Percentiles rank a stretch among this genome's conserved stretches.
Evolutionary conservation across 2,888 invertebrate species (phyloP).

Genomic region (Parasteatoda lunata): DNA sequence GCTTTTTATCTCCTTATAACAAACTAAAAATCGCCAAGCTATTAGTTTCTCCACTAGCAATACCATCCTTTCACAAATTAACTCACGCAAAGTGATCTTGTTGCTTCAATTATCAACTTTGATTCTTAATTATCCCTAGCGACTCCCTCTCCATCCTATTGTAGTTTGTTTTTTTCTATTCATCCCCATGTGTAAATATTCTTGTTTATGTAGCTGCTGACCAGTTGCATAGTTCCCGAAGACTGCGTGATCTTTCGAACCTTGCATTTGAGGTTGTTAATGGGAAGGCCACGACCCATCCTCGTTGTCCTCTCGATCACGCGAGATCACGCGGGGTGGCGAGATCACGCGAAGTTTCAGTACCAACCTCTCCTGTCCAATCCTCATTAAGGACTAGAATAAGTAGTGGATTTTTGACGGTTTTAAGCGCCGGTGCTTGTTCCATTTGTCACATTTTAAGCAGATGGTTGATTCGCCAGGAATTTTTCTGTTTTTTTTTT

Average conservation of each 20-base stretch:
- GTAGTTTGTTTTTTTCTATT: not conserved
- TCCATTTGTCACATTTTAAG: constrained; percentile 53
- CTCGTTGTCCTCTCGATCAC: constrained; percentile 34
- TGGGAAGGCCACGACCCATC: constrained; percentile 18
- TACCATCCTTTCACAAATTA: constrained; percentile 42
- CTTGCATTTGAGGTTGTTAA: constrained; percentile 14
- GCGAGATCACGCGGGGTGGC: constrained; percentile 24
- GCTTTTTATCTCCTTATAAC: constrained; percentile 14
- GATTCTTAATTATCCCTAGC: constrained; percentile 49
- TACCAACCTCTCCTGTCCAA: constrained; percentile 12
- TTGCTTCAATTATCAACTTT: constrained; percentile 63
- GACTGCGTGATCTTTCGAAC: constrained; percentile 26
- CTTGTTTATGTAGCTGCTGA: constrained; percentile 39
- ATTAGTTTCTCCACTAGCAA: constrained; percentile 38
- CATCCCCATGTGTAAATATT: constrained; percentile 34
- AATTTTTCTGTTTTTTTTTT: constrained; percentile 24
- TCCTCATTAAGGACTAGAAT: constrained; percentile 37
- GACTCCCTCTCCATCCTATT: constrained; percentile 18
- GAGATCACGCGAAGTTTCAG: constrained; percentile 19
- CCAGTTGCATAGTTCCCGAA: constrained; percentile 43
- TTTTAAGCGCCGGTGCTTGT: constrained; percentile 38
- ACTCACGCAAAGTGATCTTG: constrained; percentile 48
- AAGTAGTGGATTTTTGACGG: constrained; percentile 51
- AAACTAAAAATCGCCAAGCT: constrained; percentile 21
- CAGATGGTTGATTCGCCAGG: constrained; percentile 42